Base-by-base conservation (phyloP, 2,797 vertebrate genomes). In the Myiotriccus ornatus region DNA sequence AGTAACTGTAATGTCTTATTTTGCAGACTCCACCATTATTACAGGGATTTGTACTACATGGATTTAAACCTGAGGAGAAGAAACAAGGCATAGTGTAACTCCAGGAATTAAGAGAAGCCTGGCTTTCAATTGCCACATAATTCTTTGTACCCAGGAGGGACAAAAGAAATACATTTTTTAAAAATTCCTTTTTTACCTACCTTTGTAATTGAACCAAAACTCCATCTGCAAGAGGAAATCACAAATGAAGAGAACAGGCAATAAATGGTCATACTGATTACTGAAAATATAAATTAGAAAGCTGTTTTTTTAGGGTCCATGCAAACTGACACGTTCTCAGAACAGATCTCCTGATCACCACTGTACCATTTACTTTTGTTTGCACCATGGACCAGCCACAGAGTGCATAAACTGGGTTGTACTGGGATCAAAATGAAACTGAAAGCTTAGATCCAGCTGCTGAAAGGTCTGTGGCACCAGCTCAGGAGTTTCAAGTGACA, bases 1-100 rank as follows among this genome's bases (percentile, higher is more conserved):
- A 52, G 89, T 97, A 97, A 25, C 24, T 68, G 28, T 97, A 97
- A 50, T 95, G 91, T 23, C 96, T 98, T 84, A 98, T 30, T 14
- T 89, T 97, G 95, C 99, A 99, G n/a, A 98, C 84, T 15, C 98
- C 98, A 52, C 98, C 98, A 1, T 98, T 99, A 44, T 96, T 75
- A 91, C 98, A 99, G 9, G 97, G 98, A 87, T 98, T 98, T 12
- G 87, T 80, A 57, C 39, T 59, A 74, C 99, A 99, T 7, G 97
- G 98, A 92, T 98, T 97, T 87, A 98, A 96, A 92, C 97, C 98
- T 99, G 84, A n/a, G 71, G 50, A 69, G 62, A 90, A 84, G 60
- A 49, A 90, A 79, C 49, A 64, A 74, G 37, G 35, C 12, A 25
- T 2, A 28, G 41, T 47, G 28, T 50, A 59, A 23, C 27, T 46